Evolutionary conservation across 92 coral and sea anemone genomes (phyloP), one percentile per base, ranked within the genome.

Genomic region (Palythoa grandiflora): DNA sequence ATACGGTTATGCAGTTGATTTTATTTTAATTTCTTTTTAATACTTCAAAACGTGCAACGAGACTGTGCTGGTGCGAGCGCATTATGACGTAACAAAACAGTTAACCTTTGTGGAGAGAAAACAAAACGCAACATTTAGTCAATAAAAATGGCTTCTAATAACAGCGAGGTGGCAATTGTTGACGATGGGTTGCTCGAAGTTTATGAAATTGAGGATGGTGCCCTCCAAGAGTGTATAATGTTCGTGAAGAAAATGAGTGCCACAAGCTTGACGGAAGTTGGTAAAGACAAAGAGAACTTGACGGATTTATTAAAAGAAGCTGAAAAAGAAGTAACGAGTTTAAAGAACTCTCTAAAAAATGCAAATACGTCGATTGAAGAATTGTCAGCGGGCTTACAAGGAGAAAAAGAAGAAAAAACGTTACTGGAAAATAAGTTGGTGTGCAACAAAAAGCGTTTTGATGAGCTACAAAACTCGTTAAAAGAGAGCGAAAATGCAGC

Each of bases 221-320:
- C 99, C 8, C 57, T 95, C 61, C 96, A 97, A 53, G 99, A 97
- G 78, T 95, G 99, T 57, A 95, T 97, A 96, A 97, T 97, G 99
- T 92, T 97, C 78, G 99, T 97, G 38, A 95, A 97, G 87, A 97
- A 97, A 84, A 72, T 97, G 90, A 97, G 99, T 80, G 98, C 96
- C 71, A 97, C 98, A 44, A 97, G 97, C 75, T 83, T 97, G 38
- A 90, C 94, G 28, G 99, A 95, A 81, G 89, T 95, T 71, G 96
- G 95, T 75, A 91, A 93, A 73, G 99, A 97, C 11, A 91, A 88
- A 71, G 89, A 80, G 71, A 97, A 92, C 76, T 87, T 97, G 51
- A 94, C 93, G n/a, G 91, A 77, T 50, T 90, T 95, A 80, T 80
- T 97, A 16, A 75, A 88, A 19, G 98, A 97, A 74, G 99, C 99